phyloP scores from a whole-genome alignment of 2,888 invertebrate species.

The Thecocarcelia acutangulata region DNA sequence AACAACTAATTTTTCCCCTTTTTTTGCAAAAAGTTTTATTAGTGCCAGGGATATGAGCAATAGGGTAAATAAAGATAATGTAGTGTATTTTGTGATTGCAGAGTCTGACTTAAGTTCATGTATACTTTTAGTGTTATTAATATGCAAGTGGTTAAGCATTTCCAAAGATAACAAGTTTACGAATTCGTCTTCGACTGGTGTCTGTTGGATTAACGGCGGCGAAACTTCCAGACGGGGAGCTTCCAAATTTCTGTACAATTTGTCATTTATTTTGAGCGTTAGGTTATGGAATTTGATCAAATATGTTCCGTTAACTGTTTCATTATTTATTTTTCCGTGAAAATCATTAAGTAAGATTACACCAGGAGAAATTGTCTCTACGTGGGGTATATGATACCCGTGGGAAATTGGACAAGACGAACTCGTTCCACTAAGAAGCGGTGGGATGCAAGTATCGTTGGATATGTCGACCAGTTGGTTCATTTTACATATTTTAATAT shows the following conservation, averaged over 20 bases:
- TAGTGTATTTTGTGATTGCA: slow-evolving; percentile 17
- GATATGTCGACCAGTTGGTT: slow-evolving; percentile 36
- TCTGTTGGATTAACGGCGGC: slow-evolving; percentile 9
- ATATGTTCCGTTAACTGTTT: slow-evolving; percentile 27
- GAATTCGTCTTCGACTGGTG: slow-evolving; percentile 17
- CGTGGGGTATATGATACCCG: slow-evolving; percentile 24
- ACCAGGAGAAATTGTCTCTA: slow-evolving; percentile 30
- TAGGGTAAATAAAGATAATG: not conserved
- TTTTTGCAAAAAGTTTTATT: slow-evolving; percentile 14
- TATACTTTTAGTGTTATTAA: slow-evolving; percentile 33
- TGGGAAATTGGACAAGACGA: slow-evolving; percentile 32
- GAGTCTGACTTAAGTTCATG: slow-evolving; percentile 34
- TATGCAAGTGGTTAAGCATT: slow-evolving; percentile 37
- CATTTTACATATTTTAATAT: slow-evolving; percentile 31
- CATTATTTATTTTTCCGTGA: slow-evolving; percentile 23
- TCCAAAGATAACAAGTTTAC: not conserved
- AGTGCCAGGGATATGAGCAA: slow-evolving; percentile 23
- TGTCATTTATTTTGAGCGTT: slow-evolving; percentile 31
- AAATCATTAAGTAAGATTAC: slow-evolving; percentile 41
- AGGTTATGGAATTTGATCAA: slow-evolving; percentile 38
- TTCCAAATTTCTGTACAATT: slow-evolving; percentile 18
- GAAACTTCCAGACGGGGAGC: slow-evolving; percentile 2
- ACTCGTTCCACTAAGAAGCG: slow-evolving; percentile 13
- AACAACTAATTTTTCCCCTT: slow-evolving; percentile 28
- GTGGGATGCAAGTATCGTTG: slow-evolving; percentile 37